Percentiles rank a stretch among this genome's conserved stretches.
Evolutionary conservation across 2,888 invertebrate species (phyloP).

Genomic region (Alcis repandata): DNA sequence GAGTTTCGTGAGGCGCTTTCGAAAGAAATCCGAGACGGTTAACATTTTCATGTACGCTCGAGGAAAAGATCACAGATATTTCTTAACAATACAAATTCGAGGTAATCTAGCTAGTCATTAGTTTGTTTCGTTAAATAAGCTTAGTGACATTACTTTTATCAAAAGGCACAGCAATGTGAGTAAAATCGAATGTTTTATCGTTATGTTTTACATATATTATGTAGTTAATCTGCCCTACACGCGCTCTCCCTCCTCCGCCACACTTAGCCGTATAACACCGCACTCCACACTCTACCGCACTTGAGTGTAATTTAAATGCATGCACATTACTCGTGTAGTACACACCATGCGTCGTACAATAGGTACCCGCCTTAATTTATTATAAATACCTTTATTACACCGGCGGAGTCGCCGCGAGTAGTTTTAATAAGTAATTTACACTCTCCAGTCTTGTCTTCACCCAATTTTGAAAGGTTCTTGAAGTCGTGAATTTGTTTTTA

Average conservation of each 20-base stretch:
- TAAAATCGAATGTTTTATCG: too few species aligned
- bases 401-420: conserved; percentile 49
- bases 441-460: conserved; percentile 22
- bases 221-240: conserved; percentile 15
- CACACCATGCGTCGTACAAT: conserved; percentile 61
- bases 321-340: conserved; percentile 67
- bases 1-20: conserved; percentile 71
- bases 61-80: conserved; percentile 20
- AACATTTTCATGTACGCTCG: conserved; percentile 25
- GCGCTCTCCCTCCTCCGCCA: conserved; percentile 1
- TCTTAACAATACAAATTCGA: conserved; percentile 8
- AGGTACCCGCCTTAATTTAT: conserved; percentile 65
- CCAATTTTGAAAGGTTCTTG: conserved; percentile 22
- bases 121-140: not conserved
- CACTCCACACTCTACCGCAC: conserved; percentile 58
- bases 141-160: too few species aligned
- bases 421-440: conserved; percentile 45
- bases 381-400: conserved; percentile 71
- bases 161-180: too few species aligned
- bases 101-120: not conserved
- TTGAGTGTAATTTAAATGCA: conserved; percentile 80
- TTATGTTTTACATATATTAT: too few species aligned
- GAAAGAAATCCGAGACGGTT: conserved; percentile 69
- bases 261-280: conserved; percentile 17
- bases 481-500: not conserved